phyloP scores from a whole-genome alignment of 2,797 vertebrate genomes.

The Alauda arvensis region DNA sequence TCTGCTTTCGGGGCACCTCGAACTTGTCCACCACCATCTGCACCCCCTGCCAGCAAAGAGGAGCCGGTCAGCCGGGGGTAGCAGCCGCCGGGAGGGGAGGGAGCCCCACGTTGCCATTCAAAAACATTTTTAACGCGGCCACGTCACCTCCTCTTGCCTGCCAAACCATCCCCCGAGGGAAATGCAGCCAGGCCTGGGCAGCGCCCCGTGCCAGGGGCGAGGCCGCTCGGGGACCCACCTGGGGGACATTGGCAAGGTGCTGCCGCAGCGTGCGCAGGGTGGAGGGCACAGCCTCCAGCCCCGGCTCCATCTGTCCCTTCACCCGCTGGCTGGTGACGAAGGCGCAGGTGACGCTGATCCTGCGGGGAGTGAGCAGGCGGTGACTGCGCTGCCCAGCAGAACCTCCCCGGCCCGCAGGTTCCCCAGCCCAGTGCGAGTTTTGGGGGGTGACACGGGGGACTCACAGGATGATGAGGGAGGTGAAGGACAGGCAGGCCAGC shows the following conservation, averaged over 20 bases:
- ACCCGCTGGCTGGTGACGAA: slow-evolving; percentile 72
- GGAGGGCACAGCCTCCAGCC: slow-evolving; percentile 41
- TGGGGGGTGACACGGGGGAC: background rate
- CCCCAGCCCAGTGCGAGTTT: rapidly evolving
- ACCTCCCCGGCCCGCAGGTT: rapidly evolving
- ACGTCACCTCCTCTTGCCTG: background rate
- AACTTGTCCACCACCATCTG: slow-evolving; percentile 68
- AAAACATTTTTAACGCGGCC: background rate
- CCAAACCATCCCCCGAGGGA: background rate
- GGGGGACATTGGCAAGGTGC: slow-evolving; percentile 61
- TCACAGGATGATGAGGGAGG: slow-evolving; percentile 77
- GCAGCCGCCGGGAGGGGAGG: background rate
- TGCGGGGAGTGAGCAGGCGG: background rate
- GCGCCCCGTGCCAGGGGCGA: rapidly evolving
- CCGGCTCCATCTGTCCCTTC: slow-evolving; percentile 61
- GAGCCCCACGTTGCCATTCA: background rate
- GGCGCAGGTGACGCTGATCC: slow-evolving; percentile 70
- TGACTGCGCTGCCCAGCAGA: background rate
- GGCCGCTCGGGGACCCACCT: slow-evolving; percentile 37
- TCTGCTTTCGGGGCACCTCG: slow-evolving; percentile 65
- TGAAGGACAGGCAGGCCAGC: slow-evolving; percentile 66
- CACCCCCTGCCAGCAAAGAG: slow-evolving; percentile 65
- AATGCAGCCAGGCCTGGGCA: rapidly evolving
- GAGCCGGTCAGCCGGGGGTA: background rate
- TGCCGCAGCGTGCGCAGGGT: slow-evolving; percentile 60